These are phyloP conservation scores for Tokudaia tokunoshimensis DNA, from an alignment of 2,797 vertebrate species.

Conservation along the genomic window DNA sequence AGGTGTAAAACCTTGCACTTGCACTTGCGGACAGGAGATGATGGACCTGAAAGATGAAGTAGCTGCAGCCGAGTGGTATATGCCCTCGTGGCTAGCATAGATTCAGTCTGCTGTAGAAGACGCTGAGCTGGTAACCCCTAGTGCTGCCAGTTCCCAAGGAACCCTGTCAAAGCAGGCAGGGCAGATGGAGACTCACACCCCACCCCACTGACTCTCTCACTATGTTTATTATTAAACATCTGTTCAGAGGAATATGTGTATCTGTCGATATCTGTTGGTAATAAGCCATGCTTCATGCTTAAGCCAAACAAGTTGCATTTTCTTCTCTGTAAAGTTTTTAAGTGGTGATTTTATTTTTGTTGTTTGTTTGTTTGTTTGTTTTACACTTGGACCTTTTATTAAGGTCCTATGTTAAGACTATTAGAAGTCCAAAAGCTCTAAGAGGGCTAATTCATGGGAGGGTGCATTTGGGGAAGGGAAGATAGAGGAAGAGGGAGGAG, in stretches of 20 bases:
- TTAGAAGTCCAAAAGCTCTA: background rate
- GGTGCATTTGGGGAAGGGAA: background rate
- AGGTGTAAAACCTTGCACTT: background rate
- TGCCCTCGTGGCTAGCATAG: slow-evolving; percentile 24
- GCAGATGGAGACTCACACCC: background rate
- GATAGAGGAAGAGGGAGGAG: too few species aligned
- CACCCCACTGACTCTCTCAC: background rate
- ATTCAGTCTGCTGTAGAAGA: background rate
- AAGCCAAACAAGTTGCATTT: background rate
- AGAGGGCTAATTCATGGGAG: background rate
- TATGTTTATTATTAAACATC: background rate
- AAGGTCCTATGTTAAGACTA: background rate
- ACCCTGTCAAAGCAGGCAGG: background rate
- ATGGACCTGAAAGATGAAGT: background rate
- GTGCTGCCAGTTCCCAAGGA: background rate
- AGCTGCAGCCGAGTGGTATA: background rate
- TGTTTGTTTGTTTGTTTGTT: slow-evolving; percentile 17
- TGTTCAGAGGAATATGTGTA: background rate
- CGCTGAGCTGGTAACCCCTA: background rate
- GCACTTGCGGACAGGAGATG: background rate
- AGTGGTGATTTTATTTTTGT: background rate
- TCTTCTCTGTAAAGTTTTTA: slow-evolving; percentile 32
- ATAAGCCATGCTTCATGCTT: too few species aligned
- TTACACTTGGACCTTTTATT: background rate
- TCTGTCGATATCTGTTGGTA: background rate